Conservation (phyloP, 2,797 vertebrate genomes). For the Trematomus bernacchii region DNA sequence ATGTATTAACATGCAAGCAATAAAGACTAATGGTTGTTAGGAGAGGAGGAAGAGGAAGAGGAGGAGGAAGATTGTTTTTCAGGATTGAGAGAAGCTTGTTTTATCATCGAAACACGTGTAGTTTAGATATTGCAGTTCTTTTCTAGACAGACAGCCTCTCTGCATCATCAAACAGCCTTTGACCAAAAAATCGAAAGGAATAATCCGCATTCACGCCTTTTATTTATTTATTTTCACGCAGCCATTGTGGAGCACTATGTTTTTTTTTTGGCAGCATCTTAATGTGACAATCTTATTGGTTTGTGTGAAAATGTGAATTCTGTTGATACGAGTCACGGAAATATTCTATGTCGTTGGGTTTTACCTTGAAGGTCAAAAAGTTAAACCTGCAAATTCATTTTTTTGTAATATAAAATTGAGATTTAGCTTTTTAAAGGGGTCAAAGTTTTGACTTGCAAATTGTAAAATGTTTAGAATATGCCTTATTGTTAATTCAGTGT, state of each 20-base stretch:
- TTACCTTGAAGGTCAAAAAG: slow-evolving; percentile 44
- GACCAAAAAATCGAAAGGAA: slow-evolving; percentile 80
- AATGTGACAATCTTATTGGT: slow-evolving; percentile 79
- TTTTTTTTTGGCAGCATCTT: slow-evolving; percentile 54
- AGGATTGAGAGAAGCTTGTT: slow-evolving; percentile 38
- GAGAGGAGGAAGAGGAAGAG: slow-evolving; percentile 39
- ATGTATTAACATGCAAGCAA: slow-evolving; percentile 80
- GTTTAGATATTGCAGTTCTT: slow-evolving; percentile 41
- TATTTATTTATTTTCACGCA: slow-evolving; percentile 27
- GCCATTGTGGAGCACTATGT: slow-evolving; percentile 49
- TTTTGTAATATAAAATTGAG: slow-evolving; percentile 46
- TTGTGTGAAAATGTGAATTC: slow-evolving; percentile 51
- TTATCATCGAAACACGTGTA: slow-evolving; percentile 9
- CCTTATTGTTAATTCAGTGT: slow-evolving; percentile 65
- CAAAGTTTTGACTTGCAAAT: slow-evolving; percentile 23
- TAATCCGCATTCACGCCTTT: slow-evolving; percentile 55
- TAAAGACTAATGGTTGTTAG: slow-evolving; percentile 77
- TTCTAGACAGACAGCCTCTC: slow-evolving; percentile 47
- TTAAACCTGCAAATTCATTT: slow-evolving; percentile 30
- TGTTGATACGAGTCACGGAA: not conserved
- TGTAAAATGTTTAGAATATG: slow-evolving; percentile 57
- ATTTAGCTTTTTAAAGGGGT: slow-evolving; percentile 25
- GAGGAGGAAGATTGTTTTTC: slow-evolving; percentile 36
- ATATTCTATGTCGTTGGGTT: slow-evolving; percentile 38
- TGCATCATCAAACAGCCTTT: slow-evolving; percentile 80